Conservation (phyloP, 2,888 invertebrate genomes). For the Euproctis similis region DNA sequence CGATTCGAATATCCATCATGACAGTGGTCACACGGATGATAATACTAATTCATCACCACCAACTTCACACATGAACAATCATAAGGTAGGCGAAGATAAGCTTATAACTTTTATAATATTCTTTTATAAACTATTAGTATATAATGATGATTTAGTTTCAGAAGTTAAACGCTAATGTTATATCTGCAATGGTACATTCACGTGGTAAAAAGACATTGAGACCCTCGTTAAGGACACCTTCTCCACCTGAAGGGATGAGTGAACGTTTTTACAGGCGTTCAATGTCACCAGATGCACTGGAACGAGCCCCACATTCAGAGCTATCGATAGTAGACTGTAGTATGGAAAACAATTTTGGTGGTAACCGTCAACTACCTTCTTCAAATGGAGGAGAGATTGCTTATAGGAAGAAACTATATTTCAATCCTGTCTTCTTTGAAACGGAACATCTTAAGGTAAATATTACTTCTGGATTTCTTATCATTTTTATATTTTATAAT, state of each 20-base stretch:
- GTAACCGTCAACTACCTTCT: constrained; percentile 42
- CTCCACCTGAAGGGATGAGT: constrained; percentile 41
- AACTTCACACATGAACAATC: constrained; percentile 42
- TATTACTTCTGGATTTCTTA: background rate
- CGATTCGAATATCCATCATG: constrained; percentile 58
- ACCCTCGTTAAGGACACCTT: constrained; percentile 38
- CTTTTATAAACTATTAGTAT: background rate
- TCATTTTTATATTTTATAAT: background rate
- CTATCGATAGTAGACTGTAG: constrained; percentile 64
- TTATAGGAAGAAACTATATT: constrained; percentile 86
- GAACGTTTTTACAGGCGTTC: constrained; percentile 56
- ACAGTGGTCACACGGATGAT: constrained; percentile 38
- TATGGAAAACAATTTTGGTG: constrained; percentile 37
- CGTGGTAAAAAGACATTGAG: constrained; percentile 54
- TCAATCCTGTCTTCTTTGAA: constrained; percentile 94
- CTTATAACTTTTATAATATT: background rate
- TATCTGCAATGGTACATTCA: constrained; percentile 64
- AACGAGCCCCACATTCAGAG: constrained; percentile 67
- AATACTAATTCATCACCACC: constrained; percentile 46
- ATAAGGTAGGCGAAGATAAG: constrained; percentile 34
- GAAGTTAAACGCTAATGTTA: constrained; percentile 52
- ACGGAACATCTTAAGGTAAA: constrained; percentile 86
- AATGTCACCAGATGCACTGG: constrained; percentile 58
- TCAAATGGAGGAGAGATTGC: constrained; percentile 50
- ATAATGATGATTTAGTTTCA: constrained; percentile 40